Evolutionary conservation across 2,113 vertebrate genomes (phyloP), one percentile per base, ranked within the genome.

Genomic region (Sebastes fasciatus): DNA sequence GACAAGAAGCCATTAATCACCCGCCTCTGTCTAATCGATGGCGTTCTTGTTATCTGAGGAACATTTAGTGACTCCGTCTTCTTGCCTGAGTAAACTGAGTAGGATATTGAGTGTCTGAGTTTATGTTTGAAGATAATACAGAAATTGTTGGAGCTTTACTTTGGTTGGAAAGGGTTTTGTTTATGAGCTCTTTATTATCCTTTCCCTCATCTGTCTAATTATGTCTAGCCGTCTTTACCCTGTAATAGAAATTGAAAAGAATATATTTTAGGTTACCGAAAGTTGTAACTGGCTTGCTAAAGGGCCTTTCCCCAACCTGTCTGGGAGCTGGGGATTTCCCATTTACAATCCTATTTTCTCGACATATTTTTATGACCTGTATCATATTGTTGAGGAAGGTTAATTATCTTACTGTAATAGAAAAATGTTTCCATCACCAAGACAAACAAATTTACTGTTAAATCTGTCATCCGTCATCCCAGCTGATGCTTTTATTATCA

Each of bases 1-100:
- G 74, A 55, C 79, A 77, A 74, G 45, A 74, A 77, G 66, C 68
- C 71, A 88, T 85, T 77, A 83, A 89, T 88, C 87, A 74, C 43
- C 66, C 40, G 13, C 70, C 65, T 60, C 72, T 46, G 55, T 84
- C n/a, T 69, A 80, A 90, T 90, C 84, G 0, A 87, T 87, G 78
- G 19, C 43, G 40, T 43, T 84, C 77, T 87, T 46, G 57, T 85
- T 89, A 82, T 79, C 74, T 71, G 58, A 48, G 64, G 82, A 82
- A 80, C 76, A 64, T 88, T 87, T 76, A 72, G 13, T 64, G 64
- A 82, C 60, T 66, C 9, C 55, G 34, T 66, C 46, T 49, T 69
- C 52, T 71, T 77, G 64, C 60, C 62, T 77, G 64, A 84, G 67
- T 83, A 69, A 74, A 79, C 74, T 43, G 46, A 48, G 23, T 12